These are phyloP conservation scores for Drosophila orosa DNA, from an alignment of 1,140 invertebrate genomes.

Conservation along the genomic window DNA sequence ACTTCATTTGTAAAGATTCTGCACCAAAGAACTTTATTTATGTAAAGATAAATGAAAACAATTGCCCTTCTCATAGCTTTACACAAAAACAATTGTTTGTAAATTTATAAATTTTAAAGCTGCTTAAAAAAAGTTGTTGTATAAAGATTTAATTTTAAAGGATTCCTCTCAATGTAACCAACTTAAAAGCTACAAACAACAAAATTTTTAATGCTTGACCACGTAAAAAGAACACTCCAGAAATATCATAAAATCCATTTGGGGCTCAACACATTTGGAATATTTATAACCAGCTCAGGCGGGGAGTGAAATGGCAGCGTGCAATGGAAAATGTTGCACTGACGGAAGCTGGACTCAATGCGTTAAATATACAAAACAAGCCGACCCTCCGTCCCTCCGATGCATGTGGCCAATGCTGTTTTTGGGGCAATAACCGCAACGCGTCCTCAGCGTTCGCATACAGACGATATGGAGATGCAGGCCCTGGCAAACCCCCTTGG, in stretches of 20 bases:
- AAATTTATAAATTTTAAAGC: neutral
- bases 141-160: neutral
- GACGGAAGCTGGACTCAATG: slow-evolving; percentile 60
- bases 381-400: neutral
- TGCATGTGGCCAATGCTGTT: slow-evolving; percentile 56
- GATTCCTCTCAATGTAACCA: neutral
- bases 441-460: slow-evolving; percentile 68
- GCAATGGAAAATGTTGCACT: slow-evolving; percentile 4
- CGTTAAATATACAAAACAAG: slow-evolving; percentile 73
- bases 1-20: neutral
- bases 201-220: neutral
- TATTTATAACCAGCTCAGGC: slow-evolving; percentile 51
- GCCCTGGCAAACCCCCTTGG: slow-evolving; percentile 46
- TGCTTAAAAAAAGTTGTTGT: neutral
- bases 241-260: slow-evolving; percentile 59
- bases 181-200: slow-evolving; percentile 5
- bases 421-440: slow-evolving; percentile 74
- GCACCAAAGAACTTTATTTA: neutral
- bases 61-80: no score
- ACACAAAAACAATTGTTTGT: neutral
- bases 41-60: neutral
- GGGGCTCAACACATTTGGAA: slow-evolving; percentile 55
- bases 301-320: neutral
- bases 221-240: slow-evolving; percentile 14
- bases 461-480: slow-evolving; percentile 28